Evolutionary conservation across 2,888 invertebrate genomes (phyloP), one percentile per base, ranked within the genome.

Genomic region (Machimus atricapillus): DNA sequence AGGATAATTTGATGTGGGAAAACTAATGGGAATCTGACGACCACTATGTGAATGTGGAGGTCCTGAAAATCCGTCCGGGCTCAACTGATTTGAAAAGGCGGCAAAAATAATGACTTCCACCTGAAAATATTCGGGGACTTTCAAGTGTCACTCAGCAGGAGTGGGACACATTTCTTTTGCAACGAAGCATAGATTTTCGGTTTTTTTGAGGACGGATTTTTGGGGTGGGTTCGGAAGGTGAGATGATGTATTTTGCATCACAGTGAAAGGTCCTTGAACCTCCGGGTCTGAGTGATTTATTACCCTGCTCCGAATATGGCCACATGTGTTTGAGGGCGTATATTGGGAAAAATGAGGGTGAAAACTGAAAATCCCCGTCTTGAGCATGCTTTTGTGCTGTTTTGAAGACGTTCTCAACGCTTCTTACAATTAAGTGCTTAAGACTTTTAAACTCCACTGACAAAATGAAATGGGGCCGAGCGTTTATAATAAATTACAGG

Each of bases 41-140:
- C 76, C 76, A 37, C 37, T 8, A 74, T 74, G 16, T 27, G 34
- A 23, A 74, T 27, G 1, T 56, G 23, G 16, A 37, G 34, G 34
- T n/a, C 19, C 37, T 14, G 4, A n/a, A 76, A 76, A 76, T 76
- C 76, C 76, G 23, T 34, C 16, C 76, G 19, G 12, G 73, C 73
- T 74, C 73, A 31, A 37, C 37, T 76, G 37, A 76, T 31, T 76
- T 19, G 37, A 34, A 46, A 16, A 37, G 76, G 34, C 6, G 37
- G 76, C 34, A 76, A 76, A 76, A 76, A 76, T 76, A 76, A 66
- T 66, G 66, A 66, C 66, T 66, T 66, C n/a, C n/a, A 66, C 66
- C 66, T 66, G 66, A 66, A 40, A 66, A 66, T 66, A 52, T 66
- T 66, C 27, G 23, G 66, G 66, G 23, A 12, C 23, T 27, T 66